phyloP scores from a whole-genome alignment of 2,113 vertebrate species.

The human (Homo sapiens) region GRCh38 chr7:34068001-34068500 shows the following conservation, averaged over 20 bases:
- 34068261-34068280: neutral
- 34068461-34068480: neutral
- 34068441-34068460: rapidly evolving
- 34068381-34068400: neutral
- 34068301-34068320: neutral
- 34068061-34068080: neutral
- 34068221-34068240: neutral
- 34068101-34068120: neutral
- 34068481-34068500: neutral
- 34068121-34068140: neutral
- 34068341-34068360: neutral
- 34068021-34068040: neutral
- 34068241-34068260: neutral
- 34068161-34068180: neutral
- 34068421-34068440: neutral
- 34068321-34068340: neutral
- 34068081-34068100: neutral
- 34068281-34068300: neutral
- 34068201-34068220: neutral
- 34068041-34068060: neutral
- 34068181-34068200: neutral
- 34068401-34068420: neutral
- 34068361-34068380: neutral
- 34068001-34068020: neutral
- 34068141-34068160: neutral